phyloP scores from a whole-genome alignment of 64 coral and sea anemone species.

The Stylophora pistillata region DNA sequence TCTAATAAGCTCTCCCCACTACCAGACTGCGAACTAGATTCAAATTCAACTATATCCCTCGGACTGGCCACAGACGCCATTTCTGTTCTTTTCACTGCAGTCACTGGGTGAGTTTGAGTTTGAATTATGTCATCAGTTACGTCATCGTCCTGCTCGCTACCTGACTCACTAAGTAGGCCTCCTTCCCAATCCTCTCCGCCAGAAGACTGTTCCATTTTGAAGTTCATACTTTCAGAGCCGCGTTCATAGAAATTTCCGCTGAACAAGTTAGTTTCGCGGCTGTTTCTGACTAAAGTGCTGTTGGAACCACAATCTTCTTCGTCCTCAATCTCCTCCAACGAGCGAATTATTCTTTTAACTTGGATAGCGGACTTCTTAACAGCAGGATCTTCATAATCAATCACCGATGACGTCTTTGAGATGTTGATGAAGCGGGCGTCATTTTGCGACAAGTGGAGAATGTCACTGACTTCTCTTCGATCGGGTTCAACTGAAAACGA shows the following conservation, averaged over 20 bases:
- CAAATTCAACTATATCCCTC: conserved; percentile 7
- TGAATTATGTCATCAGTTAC: conserved; percentile 24
- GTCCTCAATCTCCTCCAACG: conserved; percentile 43
- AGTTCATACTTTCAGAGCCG: conserved; percentile 22
- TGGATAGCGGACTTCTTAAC: neutral
- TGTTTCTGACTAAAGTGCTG: neutral
- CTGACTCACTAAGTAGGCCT: neutral
- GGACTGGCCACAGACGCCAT: conserved; percentile 30
- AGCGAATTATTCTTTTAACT: conserved; percentile 26
- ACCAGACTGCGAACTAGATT: neutral
- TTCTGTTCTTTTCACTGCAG: conserved; percentile 3
- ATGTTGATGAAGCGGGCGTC: neutral
- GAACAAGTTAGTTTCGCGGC: neutral
- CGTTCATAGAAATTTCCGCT: conserved; percentile 31
- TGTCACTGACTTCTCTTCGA: conserved; percentile 14
- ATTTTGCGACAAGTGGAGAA: neutral
- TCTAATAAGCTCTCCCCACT: neutral
- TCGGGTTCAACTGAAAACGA: conserved; percentile 14
- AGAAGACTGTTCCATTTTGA: conserved; percentile 6
- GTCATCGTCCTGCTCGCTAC: conserved; percentile 28
- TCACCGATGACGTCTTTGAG: neutral
- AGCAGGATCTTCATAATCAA: neutral
- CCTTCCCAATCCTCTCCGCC: conserved; percentile 18
- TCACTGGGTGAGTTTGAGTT: neutral
- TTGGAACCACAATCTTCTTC: conserved; percentile 8